Conservation (phyloP, 2,797 vertebrate genomes). For the Staurois parvus region DNA sequence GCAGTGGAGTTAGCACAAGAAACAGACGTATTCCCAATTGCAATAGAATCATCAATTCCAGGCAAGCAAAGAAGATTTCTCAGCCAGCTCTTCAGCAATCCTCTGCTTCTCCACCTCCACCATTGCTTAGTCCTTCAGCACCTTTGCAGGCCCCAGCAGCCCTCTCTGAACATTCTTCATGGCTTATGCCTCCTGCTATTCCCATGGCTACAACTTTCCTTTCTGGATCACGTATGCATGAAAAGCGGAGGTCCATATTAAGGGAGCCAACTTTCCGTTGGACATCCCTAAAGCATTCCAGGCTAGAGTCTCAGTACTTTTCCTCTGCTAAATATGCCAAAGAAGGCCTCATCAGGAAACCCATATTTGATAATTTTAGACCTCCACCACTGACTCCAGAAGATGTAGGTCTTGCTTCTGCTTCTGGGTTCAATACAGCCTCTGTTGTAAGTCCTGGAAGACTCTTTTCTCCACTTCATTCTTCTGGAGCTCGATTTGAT, state of each 20-base stretch:
- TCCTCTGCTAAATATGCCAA: conserved; percentile 99
- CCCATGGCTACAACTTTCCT: conserved; percentile 83
- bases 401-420: conserved; percentile 89
- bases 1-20: conserved; percentile 75
- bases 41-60: conserved; percentile 81
- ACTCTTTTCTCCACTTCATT: conserved; percentile 87
- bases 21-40: conserved; percentile 83
- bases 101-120: conserved; percentile 93
- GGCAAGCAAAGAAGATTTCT: conserved; percentile 84
- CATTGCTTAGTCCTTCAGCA: conserved; percentile 83
- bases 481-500: conserved; percentile 83
- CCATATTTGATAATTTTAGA: conserved; percentile 97
- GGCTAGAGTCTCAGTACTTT: conserved; percentile 92
- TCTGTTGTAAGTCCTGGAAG: conserved; percentile 80
- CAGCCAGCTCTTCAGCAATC: conserved; percentile 85
- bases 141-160: conserved; percentile 84
- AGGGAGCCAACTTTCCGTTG: conserved; percentile 96
- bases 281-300: conserved; percentile 89
- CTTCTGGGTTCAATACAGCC: conserved; percentile 81
- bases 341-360: conserved; percentile 98
- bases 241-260: conserved; percentile 94
- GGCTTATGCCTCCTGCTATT: conserved; percentile 92
- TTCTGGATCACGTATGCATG: conserved; percentile 83
- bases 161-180: conserved; percentile 84
- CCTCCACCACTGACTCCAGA: conserved; percentile 93